Conservation (phyloP, 2,888 invertebrate species). For the Patella caerulea region DNA sequence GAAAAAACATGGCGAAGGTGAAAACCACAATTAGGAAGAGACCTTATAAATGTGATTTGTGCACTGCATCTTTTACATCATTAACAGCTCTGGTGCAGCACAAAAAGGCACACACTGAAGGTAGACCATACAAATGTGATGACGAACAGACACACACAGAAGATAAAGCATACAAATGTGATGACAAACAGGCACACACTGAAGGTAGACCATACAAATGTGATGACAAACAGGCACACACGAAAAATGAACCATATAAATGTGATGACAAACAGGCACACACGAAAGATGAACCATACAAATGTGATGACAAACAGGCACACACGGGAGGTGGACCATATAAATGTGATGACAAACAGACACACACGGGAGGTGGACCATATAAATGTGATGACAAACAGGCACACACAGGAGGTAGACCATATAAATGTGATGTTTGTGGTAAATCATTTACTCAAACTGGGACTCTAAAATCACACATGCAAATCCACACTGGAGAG, state of each 20-base stretch:
- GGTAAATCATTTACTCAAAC: neutral
- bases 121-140: neutral
- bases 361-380: too few species aligned
- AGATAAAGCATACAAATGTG: slow-evolving; percentile 3
- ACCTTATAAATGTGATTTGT: too few species aligned
- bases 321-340: too few species aligned
- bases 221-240: neutral
- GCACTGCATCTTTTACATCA: too few species aligned
- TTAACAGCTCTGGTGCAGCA: too few species aligned
- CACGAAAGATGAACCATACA: neutral
- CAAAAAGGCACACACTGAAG: too few species aligned
- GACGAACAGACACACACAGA: neutral
- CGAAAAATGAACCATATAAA: neutral
- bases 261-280: neutral
- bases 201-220: neutral
- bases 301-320: neutral
- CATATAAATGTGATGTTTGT: slow-evolving; percentile 4
- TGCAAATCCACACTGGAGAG: neutral
- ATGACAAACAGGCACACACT: neutral
- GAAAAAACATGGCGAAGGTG: too few species aligned
- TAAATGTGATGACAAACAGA: too few species aligned
- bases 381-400: too few species aligned
- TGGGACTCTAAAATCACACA: neutral
- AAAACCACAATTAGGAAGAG: too few species aligned
- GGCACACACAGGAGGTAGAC: neutral